phyloP scores from a whole-genome alignment of 2,888 invertebrate species.

The Ectemnius continuus region DNA sequence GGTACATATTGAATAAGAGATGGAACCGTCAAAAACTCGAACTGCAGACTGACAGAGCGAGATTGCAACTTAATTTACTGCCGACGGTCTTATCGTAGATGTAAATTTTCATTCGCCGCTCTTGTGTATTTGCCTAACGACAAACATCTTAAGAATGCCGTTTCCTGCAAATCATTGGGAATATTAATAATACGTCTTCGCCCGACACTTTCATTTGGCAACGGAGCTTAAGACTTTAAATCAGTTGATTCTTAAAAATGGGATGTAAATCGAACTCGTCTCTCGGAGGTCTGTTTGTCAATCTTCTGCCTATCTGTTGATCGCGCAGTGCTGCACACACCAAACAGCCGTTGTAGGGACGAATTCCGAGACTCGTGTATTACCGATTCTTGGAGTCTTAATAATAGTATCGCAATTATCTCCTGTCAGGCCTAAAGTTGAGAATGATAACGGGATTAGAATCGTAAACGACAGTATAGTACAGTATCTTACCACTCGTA shows the following conservation, averaged over 20 bases:
- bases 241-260: not conserved
- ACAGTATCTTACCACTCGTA: too few species aligned
- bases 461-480: slow-evolving; percentile 27
- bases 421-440: slow-evolving; percentile 3
- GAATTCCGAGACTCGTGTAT: slow-evolving; percentile 21
- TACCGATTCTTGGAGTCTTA: slow-evolving; percentile 13
- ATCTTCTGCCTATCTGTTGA: too few species aligned
- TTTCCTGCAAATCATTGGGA: slow-evolving; percentile 50
- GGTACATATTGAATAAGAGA: not conserved
- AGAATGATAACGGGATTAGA: slow-evolving; percentile 49
- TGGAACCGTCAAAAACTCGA: slow-evolving; percentile 8
- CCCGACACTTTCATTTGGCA: not conserved
- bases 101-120: slow-evolving; percentile 56
- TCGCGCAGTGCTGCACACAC: not conserved
- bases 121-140: slow-evolving; percentile 37
- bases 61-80: slow-evolving; percentile 43
- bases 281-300: slow-evolving; percentile 1
- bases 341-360: not conserved
- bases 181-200: slow-evolving; percentile 14
- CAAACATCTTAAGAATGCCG: slow-evolving; percentile 21
- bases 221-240: not conserved
- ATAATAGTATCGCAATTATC: slow-evolving; percentile 40
- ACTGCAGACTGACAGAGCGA: slow-evolving; percentile 14
- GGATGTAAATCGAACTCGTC: not conserved
- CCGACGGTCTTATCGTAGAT: slow-evolving; percentile 44